Percentiles rank a stretch among this genome's conserved stretches.
Evolutionary conservation across 2,888 invertebrate genomes (phyloP).

Genomic region (Pristionchus maxplancki): DNA sequence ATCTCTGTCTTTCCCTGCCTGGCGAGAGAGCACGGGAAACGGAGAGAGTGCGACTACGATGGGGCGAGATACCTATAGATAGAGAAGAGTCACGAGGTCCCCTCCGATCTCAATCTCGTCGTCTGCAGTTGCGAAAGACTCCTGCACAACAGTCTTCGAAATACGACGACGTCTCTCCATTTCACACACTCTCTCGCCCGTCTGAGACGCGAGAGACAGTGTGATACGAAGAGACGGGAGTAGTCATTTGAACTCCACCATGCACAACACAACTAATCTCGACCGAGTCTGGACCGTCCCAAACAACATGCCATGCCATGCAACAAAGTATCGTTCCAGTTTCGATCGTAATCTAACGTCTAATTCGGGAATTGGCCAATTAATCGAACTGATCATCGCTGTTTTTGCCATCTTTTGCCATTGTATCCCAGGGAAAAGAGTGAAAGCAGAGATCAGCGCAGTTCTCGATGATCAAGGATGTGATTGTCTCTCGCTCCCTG

Average conservation of each 20-base stretch:
- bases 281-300: background rate
- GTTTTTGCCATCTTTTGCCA: background rate
- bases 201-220: too few species aligned
- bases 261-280: conserved; percentile 7
- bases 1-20: background rate
- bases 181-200: background rate
- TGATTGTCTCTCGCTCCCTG: too few species aligned
- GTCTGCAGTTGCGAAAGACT: background rate
- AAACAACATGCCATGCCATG: background rate
- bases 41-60: background rate
- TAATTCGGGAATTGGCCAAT: background rate
- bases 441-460: background rate
- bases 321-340: background rate
- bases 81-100: background rate
- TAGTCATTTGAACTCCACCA: background rate
- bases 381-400: background rate
- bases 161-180: background rate
- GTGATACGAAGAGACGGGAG: background rate
- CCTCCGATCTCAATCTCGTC: background rate
- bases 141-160: background rate
- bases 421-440: background rate
- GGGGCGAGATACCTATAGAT: background rate
- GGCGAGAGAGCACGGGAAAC: background rate
- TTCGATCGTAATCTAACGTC: background rate
- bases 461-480: background rate